Percentiles rank a stretch among this genome's conserved stretches.
Conservation (phyloP, 2,888 invertebrate genomes). For the Polyploca ridens region DNA sequence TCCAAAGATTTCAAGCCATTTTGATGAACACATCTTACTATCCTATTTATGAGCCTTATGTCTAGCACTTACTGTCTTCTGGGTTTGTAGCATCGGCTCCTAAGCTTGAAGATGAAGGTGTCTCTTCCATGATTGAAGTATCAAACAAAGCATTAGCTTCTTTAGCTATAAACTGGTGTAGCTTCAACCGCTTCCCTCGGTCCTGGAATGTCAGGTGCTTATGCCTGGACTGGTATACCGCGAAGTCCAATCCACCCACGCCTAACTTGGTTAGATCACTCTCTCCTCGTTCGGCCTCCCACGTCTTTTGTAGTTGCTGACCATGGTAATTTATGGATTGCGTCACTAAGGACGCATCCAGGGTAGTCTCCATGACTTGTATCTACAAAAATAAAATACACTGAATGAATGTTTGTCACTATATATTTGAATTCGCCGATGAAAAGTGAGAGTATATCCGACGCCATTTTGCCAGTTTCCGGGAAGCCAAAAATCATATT, state of each 20-base stretch:
- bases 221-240: slow-evolving; percentile 91
- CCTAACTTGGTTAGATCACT: slow-evolving; percentile 88
- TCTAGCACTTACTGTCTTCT: slow-evolving; percentile 84
- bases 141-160: slow-evolving; percentile 92
- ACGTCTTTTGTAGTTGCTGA: slow-evolving; percentile 93
- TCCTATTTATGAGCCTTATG: neutral
- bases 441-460: neutral
- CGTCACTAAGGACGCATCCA: slow-evolving; percentile 85
- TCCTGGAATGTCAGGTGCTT: slow-evolving; percentile 93
- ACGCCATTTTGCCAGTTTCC: slow-evolving; percentile 7
- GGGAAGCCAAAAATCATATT: neutral
- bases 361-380: slow-evolving; percentile 64
- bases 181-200: slow-evolving; percentile 91
- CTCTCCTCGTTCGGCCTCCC: slow-evolving; percentile 93
- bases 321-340: slow-evolving; percentile 94
- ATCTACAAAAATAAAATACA: slow-evolving; percentile 28
- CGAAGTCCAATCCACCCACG: slow-evolving; percentile 86
- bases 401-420: neutral
- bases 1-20: neutral
- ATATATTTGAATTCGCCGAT: too few species aligned
- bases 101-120: slow-evolving; percentile 77
- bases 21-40: neutral
- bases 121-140: slow-evolving; percentile 75
- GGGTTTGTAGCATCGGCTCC: slow-evolving; percentile 78
- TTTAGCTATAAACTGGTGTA: slow-evolving; percentile 94